Base-by-base conservation (phyloP, 1,140 invertebrate species). In the Hydropsyche tenuis region DNA sequence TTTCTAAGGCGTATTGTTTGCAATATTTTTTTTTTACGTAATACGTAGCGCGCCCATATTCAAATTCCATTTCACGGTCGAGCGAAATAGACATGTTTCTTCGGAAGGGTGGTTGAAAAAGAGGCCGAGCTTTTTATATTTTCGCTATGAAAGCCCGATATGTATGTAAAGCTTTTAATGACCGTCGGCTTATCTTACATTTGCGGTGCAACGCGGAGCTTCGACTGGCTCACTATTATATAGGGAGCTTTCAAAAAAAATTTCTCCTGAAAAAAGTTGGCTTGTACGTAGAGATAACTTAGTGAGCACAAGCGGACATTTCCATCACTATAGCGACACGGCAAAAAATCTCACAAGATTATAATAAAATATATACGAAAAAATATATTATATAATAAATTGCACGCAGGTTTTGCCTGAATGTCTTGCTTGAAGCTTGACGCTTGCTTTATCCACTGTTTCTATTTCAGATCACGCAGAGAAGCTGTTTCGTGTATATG, bases 21-120 rank as follows among this genome's bases (percentile, higher is more conserved):
- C 20, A 11, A 12, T 25, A 60, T 60, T 25, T 23, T 23, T 60
- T 60, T 9, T 37, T 37, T n/a, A 25, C 22, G 56, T 37, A 37
- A 37, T 37, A 37, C 22, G 20, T 60, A 12, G 23, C 22, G 51
- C 51, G 5, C 56, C 20, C 56, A 20, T 60, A 60, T 60, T 60
- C 56, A 60, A 60, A 60, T 60, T 60, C 56, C 56, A 60, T 60
- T 60, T 60, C 56, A 60, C 22, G 56, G 56, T 60, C 23, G 56
- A 60, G 22, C 22, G 56, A 60, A 60, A 60, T 60, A 60, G 56
- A 60, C 56, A 20, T 60, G 18, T 60, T 60, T 60, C 22, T 22
- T 6, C 2, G 18, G 56, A 25, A 18, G 1, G 18, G 5, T 6
- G 16, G 16, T 3, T 4, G 51, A 56, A 56, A 56, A 56, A 60